Conservation (phyloP, 2,888 invertebrate species). For the Phyllotreta striolata region DNA sequence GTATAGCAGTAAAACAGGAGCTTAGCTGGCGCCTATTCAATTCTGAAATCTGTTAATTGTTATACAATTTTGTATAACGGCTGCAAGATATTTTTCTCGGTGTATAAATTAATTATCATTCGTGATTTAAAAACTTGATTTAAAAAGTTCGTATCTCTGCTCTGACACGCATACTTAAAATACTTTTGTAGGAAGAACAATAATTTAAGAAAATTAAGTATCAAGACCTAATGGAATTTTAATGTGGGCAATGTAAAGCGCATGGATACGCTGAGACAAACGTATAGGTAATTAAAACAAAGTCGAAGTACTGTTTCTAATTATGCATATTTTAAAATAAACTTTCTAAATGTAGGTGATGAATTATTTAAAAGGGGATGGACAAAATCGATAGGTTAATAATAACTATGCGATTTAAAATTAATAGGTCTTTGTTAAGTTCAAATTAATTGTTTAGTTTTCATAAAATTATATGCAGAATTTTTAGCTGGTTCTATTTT, state of each 20-base stretch:
- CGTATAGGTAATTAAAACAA: background rate
- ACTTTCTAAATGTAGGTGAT: slow-evolving; percentile 10
- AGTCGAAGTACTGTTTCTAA: slow-evolving; percentile 6
- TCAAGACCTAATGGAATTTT: slow-evolving; percentile 17
- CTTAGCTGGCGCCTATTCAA: too few species aligned
- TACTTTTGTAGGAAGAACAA: slow-evolving; percentile 22
- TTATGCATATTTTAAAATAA: slow-evolving; percentile 9
- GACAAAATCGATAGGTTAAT: slow-evolving; percentile 1
- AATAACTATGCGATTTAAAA: background rate
- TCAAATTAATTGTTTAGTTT: background rate
- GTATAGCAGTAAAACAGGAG: too few species aligned
- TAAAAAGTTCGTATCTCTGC: slow-evolving; percentile 12
- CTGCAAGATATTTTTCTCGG: too few species aligned
- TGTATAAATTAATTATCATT: slow-evolving; percentile 9
- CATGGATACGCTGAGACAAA: background rate
- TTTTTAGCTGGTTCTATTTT: too few species aligned
- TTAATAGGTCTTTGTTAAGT: slow-evolving; percentile 7
- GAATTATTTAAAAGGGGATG: slow-evolving; percentile 15
- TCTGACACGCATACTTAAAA: slow-evolving; percentile 19
- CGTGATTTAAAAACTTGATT: slow-evolving; percentile 17
- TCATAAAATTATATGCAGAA: background rate
- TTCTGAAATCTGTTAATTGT: too few species aligned
- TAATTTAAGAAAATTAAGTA: slow-evolving; percentile 20
- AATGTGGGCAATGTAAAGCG: slow-evolving; percentile 20
- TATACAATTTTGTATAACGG: too few species aligned